phyloP scores from a whole-genome alignment of 1,140 invertebrate species.

The Aphis craccivora region DNA sequence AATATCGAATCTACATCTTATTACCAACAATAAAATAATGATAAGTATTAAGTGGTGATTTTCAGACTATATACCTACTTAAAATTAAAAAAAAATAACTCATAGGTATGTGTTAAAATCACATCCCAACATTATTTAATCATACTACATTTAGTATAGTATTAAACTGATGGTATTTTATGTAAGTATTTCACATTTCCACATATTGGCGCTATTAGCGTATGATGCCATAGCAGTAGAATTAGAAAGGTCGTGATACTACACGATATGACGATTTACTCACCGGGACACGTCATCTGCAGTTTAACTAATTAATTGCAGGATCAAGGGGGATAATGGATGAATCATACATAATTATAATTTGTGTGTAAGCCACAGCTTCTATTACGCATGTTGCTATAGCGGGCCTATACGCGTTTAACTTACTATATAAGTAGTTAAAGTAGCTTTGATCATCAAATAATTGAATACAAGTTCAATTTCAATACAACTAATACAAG shows the following conservation, averaged over 20 bases:
- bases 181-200: neutral
- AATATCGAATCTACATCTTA: no score
- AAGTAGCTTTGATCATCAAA: neutral
- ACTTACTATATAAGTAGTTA: neutral
- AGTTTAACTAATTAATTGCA: neutral
- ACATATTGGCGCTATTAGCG: neutral
- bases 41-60: no score
- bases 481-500: neutral
- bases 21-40: no score
- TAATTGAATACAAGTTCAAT: neutral
- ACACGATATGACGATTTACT: neutral
- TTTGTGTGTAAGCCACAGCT: neutral
- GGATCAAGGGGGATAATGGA: neutral
- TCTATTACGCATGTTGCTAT: neutral
- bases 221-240: neutral
- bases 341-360: slow-evolving; percentile 18
- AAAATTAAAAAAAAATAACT: neutral
- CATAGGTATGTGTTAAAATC: neutral
- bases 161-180: neutral
- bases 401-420: no score
- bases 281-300: neutral
- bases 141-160: neutral
- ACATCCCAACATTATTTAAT: neutral
- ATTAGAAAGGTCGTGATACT: neutral
- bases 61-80: neutral